Conservation (phyloP, 2,888 invertebrate species). For the Dicycla oo region DNA sequence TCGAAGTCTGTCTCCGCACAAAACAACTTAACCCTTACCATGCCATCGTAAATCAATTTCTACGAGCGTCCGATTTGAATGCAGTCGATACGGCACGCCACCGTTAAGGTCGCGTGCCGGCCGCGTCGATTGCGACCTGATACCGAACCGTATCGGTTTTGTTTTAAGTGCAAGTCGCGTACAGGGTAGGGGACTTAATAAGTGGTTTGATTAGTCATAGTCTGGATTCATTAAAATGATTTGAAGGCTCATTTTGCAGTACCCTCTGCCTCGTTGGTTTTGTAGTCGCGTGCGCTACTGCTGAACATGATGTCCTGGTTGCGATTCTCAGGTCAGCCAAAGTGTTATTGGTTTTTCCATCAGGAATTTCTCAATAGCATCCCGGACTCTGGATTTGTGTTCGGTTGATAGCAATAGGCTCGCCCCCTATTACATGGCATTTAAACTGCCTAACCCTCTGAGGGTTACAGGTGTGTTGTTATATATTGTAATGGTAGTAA, state of each 20-base stretch:
- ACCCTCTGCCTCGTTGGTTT: neutral
- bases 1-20: conserved; percentile 41
- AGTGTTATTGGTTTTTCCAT: too few relatives aligned
- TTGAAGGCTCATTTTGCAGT: neutral
- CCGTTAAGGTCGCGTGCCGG: conserved; percentile 66
- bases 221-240: conserved; percentile 1
- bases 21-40: conserved; percentile 36
- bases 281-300: too few relatives aligned
- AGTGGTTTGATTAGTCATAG: conserved; percentile 9
- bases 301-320: too few relatives aligned
- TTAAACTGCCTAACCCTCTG: too few relatives aligned
- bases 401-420: too few relatives aligned
- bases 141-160: conserved; percentile 63
- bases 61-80: conserved; percentile 64
- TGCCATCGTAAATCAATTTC: conserved; percentile 75
- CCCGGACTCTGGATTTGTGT: too few relatives aligned
- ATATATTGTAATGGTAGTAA: too few relatives aligned
- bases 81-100: conserved; percentile 73
- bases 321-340: too few relatives aligned
- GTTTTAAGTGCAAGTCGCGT: conserved; percentile 54
- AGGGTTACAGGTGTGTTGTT: too few relatives aligned
- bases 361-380: too few relatives aligned
- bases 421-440: too few relatives aligned
- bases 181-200: conserved; percentile 41
- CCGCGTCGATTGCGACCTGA: conserved; percentile 65